phyloP scores from a whole-genome alignment of 2,113 vertebrate genomes.

The Periophthalmodon schlosseri region DNA sequence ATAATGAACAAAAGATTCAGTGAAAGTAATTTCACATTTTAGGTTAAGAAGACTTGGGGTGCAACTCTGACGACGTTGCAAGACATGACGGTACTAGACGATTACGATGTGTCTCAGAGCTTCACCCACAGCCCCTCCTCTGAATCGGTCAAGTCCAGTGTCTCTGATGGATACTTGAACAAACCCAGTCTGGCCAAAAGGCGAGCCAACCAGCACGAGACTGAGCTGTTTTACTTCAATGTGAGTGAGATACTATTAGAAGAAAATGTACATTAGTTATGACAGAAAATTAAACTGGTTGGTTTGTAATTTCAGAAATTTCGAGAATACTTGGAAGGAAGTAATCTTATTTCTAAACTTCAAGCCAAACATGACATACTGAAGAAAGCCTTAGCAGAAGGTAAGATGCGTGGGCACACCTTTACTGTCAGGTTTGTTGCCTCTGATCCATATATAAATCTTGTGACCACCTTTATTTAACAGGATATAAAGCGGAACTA shows the following conservation, averaged over 20 bases:
- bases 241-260: constrained; percentile 70
- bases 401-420: constrained; percentile 59
- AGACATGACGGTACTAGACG: constrained; percentile 95
- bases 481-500: constrained; percentile 72
- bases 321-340: constrained; percentile 95
- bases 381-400: constrained; percentile 94
- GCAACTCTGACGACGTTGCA: constrained; percentile 95
- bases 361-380: constrained; percentile 97
- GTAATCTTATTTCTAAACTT: constrained; percentile 97
- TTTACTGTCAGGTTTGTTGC: not conserved
- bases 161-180: constrained; percentile 98
- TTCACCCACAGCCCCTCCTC: constrained; percentile 98
- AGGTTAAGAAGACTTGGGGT: constrained; percentile 99
- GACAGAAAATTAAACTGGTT: not conserved
- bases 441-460: not conserved
- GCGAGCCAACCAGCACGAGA: constrained; percentile 97
- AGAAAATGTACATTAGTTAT: not conserved
- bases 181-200: constrained; percentile 97
- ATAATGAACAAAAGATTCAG: constrained; percentile 1
- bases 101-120: constrained; percentile 96
- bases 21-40: constrained; percentile 5
- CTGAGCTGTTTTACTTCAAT: constrained; percentile 98
- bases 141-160: constrained; percentile 96
- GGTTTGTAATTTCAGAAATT: constrained; percentile 86
- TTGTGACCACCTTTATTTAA: not conserved